Base-by-base conservation (phyloP, 1,140 invertebrate genomes). In the Tenebrio molitor region DNA sequence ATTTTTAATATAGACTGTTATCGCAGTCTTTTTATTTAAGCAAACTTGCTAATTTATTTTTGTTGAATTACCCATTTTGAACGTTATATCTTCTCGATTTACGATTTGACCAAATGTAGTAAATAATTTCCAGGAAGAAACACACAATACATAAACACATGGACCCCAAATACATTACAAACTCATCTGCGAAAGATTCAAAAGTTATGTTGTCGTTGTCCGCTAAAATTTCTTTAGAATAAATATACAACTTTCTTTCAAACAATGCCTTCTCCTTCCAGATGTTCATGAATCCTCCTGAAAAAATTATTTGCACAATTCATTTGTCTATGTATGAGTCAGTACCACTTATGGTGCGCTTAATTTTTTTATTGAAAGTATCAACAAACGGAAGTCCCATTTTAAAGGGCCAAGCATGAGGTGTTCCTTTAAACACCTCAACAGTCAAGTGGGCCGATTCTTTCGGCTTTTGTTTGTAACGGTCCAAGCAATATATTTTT, bases 361-460 rank as follows among this genome's bases (percentile, higher is more conserved):
- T 10, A n/a, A 67, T 44, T 25, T 67, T 39, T 46, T 17, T 17
- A 12, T 67, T 44, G 17, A 67, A 67, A 4, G 65, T 1, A 23
- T 42, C 65, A 1, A 67, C 39, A 44, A 23, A 67, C 8, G 65
- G 65, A 17, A n/a, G 34, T 2, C 65, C 65, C 25, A 29, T 41
- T 19, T 16, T 44, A 5, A 67, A 67, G 2, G 44, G 34, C 65
- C 65, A 67, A 39, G 36, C 65, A 25, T 67, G 65, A 1, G 36
- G 14, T 21, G 44, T 42, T 4, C 21, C 12, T 4, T 21, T 14
- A 12, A 67, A n/a, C 15, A 39, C 15, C 15, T 19, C 65, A 14
- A 21, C n/a, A 2, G 65, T 14, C 12, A 42, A 67, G 10, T 14
- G n/a, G n/a, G n/a, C n/a, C n/a, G n/a, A n/a, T n/a, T n/a, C n/a